Evolutionary conservation across 2,888 invertebrate genomes (phyloP).

Genomic region (Oscheius sp.): DNA sequence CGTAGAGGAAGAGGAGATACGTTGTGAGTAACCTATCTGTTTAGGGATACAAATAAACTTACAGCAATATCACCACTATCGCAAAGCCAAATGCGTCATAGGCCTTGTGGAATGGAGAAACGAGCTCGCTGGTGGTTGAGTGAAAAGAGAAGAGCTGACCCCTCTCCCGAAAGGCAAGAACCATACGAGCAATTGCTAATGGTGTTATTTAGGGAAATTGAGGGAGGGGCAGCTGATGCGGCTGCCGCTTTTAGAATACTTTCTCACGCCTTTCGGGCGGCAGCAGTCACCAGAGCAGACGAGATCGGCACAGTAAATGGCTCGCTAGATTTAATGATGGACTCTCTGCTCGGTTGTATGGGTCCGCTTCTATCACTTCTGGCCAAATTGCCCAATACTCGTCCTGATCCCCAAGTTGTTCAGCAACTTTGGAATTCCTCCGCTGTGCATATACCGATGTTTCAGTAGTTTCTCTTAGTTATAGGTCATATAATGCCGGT

Average conservation of each 20-base stretch:
- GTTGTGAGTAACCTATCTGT: too few species aligned
- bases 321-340: conserved; percentile 64
- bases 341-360: conserved; percentile 59
- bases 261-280: conserved; percentile 51
- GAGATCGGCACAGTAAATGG: conserved; percentile 62
- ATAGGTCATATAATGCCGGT: too few species aligned
- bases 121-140: conserved; percentile 64
- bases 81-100: conserved; percentile 39
- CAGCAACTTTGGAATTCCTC: conserved; percentile 57
- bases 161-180: conserved; percentile 55
- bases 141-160: conserved; percentile 56
- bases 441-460: conserved; percentile 60
- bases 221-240: conserved; percentile 46
- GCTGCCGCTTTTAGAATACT: conserved; percentile 61
- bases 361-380: conserved; percentile 55
- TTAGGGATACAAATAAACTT: too few species aligned
- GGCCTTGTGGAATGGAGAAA: conserved; percentile 57
- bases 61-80: conserved; percentile 44
- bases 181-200: too few species aligned
- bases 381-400: conserved; percentile 47
- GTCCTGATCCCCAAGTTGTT: conserved; percentile 32
- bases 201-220: too few species aligned
- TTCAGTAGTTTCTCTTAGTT: conserved; percentile 45
- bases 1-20: conserved; percentile 11
- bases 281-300: conserved; percentile 55